Evolutionary conservation across 2,113 vertebrate species (phyloP).

Genomic region (Pelvicachromis taeniatus): DNA sequence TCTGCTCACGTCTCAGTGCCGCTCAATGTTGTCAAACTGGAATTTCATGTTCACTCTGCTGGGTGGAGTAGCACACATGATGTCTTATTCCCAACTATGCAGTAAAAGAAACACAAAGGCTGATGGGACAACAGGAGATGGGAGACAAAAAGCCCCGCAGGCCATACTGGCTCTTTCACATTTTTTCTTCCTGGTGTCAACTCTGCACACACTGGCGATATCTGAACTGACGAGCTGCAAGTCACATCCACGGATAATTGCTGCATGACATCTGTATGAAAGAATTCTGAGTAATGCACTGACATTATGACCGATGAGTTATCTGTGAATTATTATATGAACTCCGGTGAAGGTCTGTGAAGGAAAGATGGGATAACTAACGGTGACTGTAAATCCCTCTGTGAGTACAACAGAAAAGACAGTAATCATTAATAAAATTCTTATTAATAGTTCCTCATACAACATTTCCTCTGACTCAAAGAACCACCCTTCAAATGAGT

Average conservation of each 20-base stretch:
- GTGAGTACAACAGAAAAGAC: neutral
- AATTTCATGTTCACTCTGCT: slow-evolving; percentile 15
- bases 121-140: slow-evolving; percentile 23
- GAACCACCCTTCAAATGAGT: neutral
- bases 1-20: neutral
- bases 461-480: neutral
- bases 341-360: neutral
- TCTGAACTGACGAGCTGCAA: neutral
- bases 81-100: slow-evolving; percentile 49
- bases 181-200: slow-evolving; percentile 23
- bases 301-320: neutral
- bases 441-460: neutral
- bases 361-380: neutral
- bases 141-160: slow-evolving; percentile 35
- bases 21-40: slow-evolving; percentile 22
- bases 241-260: neutral
- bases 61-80: slow-evolving; percentile 22
- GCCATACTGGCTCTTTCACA: slow-evolving; percentile 52
- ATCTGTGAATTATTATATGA: neutral
- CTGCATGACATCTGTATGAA: neutral
- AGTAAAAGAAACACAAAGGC: slow-evolving; percentile 20
- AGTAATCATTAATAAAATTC: neutral
- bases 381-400: neutral
- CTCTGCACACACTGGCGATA: neutral
- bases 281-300: neutral